phyloP scores from a whole-genome alignment of 2,113 vertebrate species.

The Nicator chloris region DNA sequence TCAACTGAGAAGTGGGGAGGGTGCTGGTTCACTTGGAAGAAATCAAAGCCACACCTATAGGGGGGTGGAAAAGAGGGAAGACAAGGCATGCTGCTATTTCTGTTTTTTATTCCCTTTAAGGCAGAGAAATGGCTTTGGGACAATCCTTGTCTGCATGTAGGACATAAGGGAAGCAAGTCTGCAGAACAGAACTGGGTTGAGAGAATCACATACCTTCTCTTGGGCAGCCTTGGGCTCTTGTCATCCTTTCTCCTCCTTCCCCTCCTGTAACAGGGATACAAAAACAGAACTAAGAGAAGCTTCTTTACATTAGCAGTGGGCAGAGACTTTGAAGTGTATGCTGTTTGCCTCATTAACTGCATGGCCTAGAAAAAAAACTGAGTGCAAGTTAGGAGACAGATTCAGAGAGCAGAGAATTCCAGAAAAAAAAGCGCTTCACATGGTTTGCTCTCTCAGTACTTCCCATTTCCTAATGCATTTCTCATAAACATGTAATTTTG shows the following conservation, averaged over 20 bases:
- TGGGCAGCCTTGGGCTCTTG: slow-evolving; percentile 93
- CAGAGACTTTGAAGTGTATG: not conserved
- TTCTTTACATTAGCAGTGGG: not conserved
- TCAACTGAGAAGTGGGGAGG: not conserved
- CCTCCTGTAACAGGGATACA: slow-evolving; percentile 76
- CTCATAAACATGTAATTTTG: not conserved
- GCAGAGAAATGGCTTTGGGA: not conserved
- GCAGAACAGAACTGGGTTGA: not conserved
- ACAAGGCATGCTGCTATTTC: not conserved
- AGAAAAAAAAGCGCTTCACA: not conserved
- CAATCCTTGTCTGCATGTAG: not conserved
- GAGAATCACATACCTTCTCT: slow-evolving; percentile 82
- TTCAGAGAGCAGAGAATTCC: not conserved
- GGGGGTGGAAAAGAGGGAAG: not conserved
- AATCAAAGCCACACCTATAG: not conserved
- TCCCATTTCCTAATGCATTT: not conserved
- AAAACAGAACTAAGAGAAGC: not conserved
- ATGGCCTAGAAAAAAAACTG: not conserved
- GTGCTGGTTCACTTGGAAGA: not conserved
- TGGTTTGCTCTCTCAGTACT: not conserved
- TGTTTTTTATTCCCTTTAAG: not conserved
- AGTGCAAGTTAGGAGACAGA: not conserved
- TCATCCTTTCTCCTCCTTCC: slow-evolving; percentile 95
- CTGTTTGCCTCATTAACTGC: not conserved
- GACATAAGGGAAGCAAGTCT: not conserved